A percentile compares a stretch with the other conserved stretches of the same genome.
Evolutionary conservation across 2,888 invertebrate species (phyloP).

Genomic region (Aricia artaxerxes): DNA sequence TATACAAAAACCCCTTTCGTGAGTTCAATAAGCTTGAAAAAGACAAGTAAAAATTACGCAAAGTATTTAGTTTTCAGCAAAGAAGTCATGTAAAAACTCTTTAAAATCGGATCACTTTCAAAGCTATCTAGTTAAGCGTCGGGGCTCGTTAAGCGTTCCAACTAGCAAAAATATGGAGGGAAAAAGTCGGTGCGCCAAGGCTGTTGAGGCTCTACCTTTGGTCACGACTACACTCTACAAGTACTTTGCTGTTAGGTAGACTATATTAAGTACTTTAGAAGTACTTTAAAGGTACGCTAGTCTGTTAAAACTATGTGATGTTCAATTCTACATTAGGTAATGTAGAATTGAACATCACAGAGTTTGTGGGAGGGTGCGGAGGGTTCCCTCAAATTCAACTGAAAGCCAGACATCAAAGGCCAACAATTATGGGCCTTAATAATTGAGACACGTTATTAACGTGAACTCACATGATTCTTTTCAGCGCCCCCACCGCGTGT

Average conservation of each 20-base stretch:
- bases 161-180: background rate
- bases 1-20: background rate
- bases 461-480: constrained; percentile 15
- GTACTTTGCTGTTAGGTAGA: background rate
- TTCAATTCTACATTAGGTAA: background rate
- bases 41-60: background rate
- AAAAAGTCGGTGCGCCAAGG: background rate
- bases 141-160: background rate
- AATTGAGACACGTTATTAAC: constrained; percentile 18
- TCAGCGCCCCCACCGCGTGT: background rate
- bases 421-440: background rate
- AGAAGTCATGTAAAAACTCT: background rate
- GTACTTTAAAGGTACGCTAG: background rate
- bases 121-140: constrained; percentile 8
- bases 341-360: too few species aligned
- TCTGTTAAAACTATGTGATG: background rate
- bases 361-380: too few species aligned
- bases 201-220: background rate
- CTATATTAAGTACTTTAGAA: background rate
- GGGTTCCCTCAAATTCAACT: background rate
- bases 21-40: background rate
- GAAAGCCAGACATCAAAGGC: constrained; percentile 1
- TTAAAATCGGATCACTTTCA: background rate
- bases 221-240: background rate
- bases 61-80: background rate